Evolutionary conservation across 2,888 invertebrate species (phyloP).

Genomic region (Phyllotreta cruciferae): DNA sequence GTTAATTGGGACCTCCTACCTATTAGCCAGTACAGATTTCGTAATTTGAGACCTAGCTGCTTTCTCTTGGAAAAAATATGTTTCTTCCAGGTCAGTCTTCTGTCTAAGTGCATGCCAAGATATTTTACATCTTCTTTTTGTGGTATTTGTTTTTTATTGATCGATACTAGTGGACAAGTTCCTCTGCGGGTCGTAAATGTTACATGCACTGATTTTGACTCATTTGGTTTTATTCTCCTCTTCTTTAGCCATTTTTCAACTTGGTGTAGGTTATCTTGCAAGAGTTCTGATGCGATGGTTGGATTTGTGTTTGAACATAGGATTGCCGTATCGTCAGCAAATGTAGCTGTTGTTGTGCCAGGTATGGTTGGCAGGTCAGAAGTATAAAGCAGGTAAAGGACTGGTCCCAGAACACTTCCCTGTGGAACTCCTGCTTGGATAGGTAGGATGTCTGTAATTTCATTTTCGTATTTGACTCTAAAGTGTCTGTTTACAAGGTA

Average conservation of each 20-base stretch:
- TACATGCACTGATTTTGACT: constrained; percentile 34
- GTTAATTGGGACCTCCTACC: too few relatives aligned
- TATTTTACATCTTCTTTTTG: too few relatives aligned
- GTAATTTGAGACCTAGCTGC: too few relatives aligned
- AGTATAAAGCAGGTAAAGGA: background rate
- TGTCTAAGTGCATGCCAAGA: too few relatives aligned
- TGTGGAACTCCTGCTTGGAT: background rate
- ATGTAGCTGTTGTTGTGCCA: constrained; percentile 24
- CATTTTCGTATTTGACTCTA: background rate
- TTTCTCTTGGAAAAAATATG: too few relatives aligned
- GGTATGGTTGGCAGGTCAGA: too few relatives aligned
- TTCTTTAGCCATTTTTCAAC: constrained; percentile 36
- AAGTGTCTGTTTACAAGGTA: background rate
- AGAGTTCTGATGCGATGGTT: constrained; percentile 29
- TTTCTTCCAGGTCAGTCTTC: too few relatives aligned
- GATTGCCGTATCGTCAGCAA: constrained; percentile 40
- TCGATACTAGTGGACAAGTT: constrained; percentile 31
- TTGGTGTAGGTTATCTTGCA: constrained; percentile 38
- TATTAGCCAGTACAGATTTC: too few relatives aligned
- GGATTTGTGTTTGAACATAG: constrained; percentile 30
- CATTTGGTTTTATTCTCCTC: constrained; percentile 36
- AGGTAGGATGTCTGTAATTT: background rate
- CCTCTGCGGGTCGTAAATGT: constrained; percentile 37
- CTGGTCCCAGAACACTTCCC: background rate
- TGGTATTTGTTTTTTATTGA: constrained; percentile 1